phyloP scores from a whole-genome alignment of 1,140 invertebrate genomes.

The Zaprionus kolodkinae region DNA sequence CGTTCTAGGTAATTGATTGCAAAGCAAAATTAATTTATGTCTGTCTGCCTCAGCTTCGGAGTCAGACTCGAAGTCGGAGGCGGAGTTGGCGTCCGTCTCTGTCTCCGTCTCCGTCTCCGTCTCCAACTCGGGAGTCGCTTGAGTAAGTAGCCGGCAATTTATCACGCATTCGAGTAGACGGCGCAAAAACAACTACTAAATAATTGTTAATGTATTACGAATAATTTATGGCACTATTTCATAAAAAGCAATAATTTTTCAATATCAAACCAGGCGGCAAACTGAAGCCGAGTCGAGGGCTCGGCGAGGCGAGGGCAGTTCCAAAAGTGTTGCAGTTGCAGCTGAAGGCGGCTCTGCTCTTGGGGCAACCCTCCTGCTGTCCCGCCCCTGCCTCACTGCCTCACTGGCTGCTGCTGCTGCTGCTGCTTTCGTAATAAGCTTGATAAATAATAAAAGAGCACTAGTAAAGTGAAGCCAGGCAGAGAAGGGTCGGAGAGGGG shows the following conservation, averaged over 20 bases:
- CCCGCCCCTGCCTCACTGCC: background rate
- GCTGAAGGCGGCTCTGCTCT: constrained; percentile 44
- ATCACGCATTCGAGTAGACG: constrained; percentile 73
- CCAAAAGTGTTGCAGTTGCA: constrained; percentile 60
- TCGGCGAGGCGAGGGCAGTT: background rate
- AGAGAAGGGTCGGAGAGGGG: background rate
- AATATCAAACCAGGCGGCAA: constrained; percentile 80
- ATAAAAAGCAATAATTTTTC: constrained; percentile 83
- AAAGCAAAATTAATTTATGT: constrained; percentile 72
- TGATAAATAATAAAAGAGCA: constrained; percentile 79
- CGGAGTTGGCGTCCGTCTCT: background rate
- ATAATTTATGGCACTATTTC: constrained; percentile 82
- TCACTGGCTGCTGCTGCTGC: constrained; percentile 39
- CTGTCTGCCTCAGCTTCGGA: constrained; percentile 23
- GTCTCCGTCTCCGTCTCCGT: background rate
- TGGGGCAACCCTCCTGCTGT: background rate
- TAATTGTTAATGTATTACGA: constrained; percentile 83
- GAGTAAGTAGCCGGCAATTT: constrained; percentile 73
- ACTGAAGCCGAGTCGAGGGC: constrained; percentile 23
- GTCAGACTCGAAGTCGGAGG: background rate
- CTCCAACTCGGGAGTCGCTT: constrained; percentile 38
- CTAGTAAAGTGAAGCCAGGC: constrained; percentile 42
- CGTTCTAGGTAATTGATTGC: constrained; percentile 76
- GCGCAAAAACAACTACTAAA: constrained; percentile 76
- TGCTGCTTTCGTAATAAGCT: constrained; percentile 78